These are phyloP conservation scores for Anguilla rostrata DNA, from an alignment of 2,113 vertebrate species.

Conservation along the genomic window DNA sequence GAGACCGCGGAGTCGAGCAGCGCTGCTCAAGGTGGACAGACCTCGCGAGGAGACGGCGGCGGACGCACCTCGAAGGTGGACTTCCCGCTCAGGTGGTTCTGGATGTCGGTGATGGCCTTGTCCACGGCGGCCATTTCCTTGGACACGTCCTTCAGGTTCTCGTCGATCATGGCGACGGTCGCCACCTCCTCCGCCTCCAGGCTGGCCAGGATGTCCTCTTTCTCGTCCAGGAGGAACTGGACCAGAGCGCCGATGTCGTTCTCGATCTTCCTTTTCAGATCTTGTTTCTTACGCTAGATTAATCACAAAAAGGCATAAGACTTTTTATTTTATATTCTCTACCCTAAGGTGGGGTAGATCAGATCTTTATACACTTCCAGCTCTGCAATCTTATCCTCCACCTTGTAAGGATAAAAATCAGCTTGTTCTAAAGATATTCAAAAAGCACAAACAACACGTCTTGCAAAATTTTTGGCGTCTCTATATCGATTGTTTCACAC, in stretches of 20 bases:
- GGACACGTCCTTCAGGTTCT: conserved; percentile 63
- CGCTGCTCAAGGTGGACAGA: no score
- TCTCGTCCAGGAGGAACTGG: conserved; percentile 73
- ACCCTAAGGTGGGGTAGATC: no score
- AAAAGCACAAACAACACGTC: no score
- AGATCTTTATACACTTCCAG: no score
- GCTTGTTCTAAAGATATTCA: no score
- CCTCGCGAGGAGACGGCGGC: no score
- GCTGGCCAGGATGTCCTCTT: conserved; percentile 68
- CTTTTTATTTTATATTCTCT: no score
- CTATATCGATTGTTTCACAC: no score
- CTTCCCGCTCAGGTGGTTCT: conserved; percentile 57
- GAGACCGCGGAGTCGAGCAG: no score
- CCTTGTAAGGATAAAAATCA: no score
- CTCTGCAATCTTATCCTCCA: no score
- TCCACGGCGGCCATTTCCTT: conserved; percentile 52
- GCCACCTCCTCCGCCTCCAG: conserved; percentile 66
- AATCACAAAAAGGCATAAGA: neutral
- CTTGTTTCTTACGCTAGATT: conserved; percentile 63
- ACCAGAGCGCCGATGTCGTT: conserved; percentile 69
- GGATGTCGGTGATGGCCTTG: conserved; percentile 60
- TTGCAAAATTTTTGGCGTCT: no score
- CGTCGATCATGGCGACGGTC: conserved; percentile 58
- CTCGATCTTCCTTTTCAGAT: conserved; percentile 73
- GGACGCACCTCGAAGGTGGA: conserved; percentile 64